Evolutionary conservation across 2,888 invertebrate genomes (phyloP), one percentile per base, ranked within the genome.

Genomic region (Coremacera marginata): DNA sequence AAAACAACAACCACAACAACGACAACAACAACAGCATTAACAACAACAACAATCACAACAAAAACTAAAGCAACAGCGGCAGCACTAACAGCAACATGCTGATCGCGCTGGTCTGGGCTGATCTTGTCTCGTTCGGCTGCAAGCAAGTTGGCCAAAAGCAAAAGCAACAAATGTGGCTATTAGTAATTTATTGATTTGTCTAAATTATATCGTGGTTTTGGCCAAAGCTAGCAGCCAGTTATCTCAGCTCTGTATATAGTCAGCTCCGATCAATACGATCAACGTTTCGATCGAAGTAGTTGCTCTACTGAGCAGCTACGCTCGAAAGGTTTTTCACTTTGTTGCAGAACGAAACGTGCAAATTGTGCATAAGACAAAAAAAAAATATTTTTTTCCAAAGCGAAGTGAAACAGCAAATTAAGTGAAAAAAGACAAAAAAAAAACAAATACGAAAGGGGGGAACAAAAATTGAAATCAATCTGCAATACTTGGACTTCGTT

Each of bases 111-210:
- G 55, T 60, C 72, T 44, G 62, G 62, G 62, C 27, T 51, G 72
- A 72, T 62, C 72, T 62, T 34, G 49, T 71, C 62, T 62, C n/a
- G 44, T 49, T 62, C 31, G 62, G 22, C 27, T 22, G 44, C 25
- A 27, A 27, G 22, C 19, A 34, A 65, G 51, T 25, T 55, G 70
- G 27, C 70, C 52, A n/a, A 52, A 34, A 55, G 55, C 52, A 70
- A 27, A n/a, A 67, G 34, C 65, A 65, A 67, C 67, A 67, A 67
- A 37, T 27, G 27, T 34, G 55, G 70, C 70, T 19, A 70, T 70
- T 70, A 70, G 55, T 55, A 55, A 52, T 70, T 70, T 70, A 70
- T 70, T 70, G 70, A 70, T 70, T 70, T 70, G 70, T 70, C 70
- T 55, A 55, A 70, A 70, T 70, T 70, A 55, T 70, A 70, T 70